A percentile compares a stretch with the other conserved stretches of the same genome.
Conservation (phyloP, 2,888 invertebrate genomes). For the Liopterus haemorrhoidalis region DNA sequence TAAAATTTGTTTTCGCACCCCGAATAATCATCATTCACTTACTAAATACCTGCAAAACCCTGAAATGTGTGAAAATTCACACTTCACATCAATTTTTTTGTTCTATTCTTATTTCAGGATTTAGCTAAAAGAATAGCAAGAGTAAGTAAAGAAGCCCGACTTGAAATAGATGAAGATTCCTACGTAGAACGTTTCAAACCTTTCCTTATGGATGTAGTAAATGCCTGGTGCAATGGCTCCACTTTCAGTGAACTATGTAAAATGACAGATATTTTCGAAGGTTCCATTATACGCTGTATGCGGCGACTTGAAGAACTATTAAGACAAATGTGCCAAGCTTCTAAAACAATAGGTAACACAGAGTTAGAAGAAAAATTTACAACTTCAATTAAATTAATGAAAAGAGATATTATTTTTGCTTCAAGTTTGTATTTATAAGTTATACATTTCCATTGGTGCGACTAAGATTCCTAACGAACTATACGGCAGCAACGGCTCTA, state of each 20-base stretch:
- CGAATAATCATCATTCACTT: too few relatives aligned
- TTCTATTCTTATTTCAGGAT: slow-evolving; percentile 54
- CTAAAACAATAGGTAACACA: slow-evolving; percentile 93
- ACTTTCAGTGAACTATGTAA: slow-evolving; percentile 87
- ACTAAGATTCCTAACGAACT: too few relatives aligned
- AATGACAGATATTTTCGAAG: slow-evolving; percentile 96
- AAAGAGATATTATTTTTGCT: slow-evolving; percentile 99
- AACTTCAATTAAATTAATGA: slow-evolving; percentile 83
- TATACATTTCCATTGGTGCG: slow-evolving; percentile 16
- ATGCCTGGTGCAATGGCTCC: slow-evolving; percentile 92
- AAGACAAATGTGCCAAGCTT: slow-evolving; percentile 90
- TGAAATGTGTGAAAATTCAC: too few relatives aligned
- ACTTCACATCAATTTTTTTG: neutral
- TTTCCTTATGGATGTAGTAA: slow-evolving; percentile 94
- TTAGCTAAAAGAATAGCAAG: slow-evolving; percentile 88
- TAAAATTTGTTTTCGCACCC: too few relatives aligned
- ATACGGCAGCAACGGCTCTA: too few relatives aligned
- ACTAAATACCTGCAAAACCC: too few relatives aligned
- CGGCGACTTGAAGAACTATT: slow-evolving; percentile 91
- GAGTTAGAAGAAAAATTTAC: slow-evolving; percentile 94
- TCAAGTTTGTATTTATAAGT: slow-evolving; percentile 92
- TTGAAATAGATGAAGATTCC: slow-evolving; percentile 81
- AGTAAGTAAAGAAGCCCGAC: slow-evolving; percentile 74
- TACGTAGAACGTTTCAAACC: slow-evolving; percentile 93
- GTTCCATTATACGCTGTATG: slow-evolving; percentile 87